These are phyloP conservation scores for Galagoides demidoff DNA, from an alignment of 2,797 vertebrate species.

Conservation along the genomic window DNA sequence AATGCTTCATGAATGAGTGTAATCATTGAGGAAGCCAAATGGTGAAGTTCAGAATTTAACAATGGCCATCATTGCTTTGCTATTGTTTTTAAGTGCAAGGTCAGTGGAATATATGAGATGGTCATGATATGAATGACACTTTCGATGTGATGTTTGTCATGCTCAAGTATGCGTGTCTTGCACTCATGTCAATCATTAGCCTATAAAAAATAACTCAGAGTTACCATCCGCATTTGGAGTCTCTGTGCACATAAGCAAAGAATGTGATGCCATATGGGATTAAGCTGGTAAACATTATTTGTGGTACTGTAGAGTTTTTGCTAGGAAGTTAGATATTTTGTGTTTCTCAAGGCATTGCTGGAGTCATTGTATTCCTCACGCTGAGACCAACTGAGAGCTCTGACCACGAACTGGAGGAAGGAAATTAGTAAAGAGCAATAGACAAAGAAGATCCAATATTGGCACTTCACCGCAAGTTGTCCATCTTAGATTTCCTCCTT, in stretches of 20 bases:
- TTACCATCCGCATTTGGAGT: not conserved
- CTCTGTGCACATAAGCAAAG: not conserved
- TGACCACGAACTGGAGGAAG: not conserved
- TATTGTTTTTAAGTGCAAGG: conserved; percentile 40
- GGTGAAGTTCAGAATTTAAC: not conserved
- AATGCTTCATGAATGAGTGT: not conserved
- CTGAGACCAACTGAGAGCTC: not conserved
- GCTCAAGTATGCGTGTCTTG: not conserved
- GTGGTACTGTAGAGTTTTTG: not conserved
- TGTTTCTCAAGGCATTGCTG: not conserved
- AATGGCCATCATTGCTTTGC: not conserved
- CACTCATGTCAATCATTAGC: not conserved
- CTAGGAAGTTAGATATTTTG: not conserved
- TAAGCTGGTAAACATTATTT: not conserved
- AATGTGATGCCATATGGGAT: not conserved
- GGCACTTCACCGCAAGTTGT: not conserved
- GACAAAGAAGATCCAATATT: not conserved
- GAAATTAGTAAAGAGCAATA: not conserved
- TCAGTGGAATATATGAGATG: not conserved
- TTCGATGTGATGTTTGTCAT: not conserved
- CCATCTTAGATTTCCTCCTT: not conserved
- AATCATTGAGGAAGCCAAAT: not conserved
- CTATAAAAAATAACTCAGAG: conserved; percentile 40
- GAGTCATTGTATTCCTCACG: not conserved
- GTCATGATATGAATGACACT: not conserved